These are phyloP conservation scores for Acronicta aceris DNA, from an alignment of 2,888 invertebrate species.

Conservation along the genomic window DNA sequence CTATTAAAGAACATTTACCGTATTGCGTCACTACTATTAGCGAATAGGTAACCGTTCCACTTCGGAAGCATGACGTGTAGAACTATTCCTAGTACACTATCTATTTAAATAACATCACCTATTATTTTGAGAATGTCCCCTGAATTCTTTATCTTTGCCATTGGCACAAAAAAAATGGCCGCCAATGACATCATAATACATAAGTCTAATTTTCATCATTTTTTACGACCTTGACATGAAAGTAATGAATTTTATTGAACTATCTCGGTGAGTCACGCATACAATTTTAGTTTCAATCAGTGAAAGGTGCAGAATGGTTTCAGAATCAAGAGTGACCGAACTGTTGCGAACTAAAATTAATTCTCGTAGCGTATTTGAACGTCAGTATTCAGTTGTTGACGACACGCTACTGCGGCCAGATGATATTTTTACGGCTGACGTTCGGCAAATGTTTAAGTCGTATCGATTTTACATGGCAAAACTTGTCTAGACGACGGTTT, in stretches of 20 bases:
- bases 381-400: slow-evolving; percentile 83
- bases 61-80: slow-evolving; percentile 74
- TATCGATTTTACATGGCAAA: slow-evolving; percentile 77
- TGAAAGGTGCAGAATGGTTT: slow-evolving; percentile 53
- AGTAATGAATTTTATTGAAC: slow-evolving; percentile 41
- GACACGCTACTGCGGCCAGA: slow-evolving; percentile 79
- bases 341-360: slow-evolving; percentile 79
- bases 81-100: slow-evolving; percentile 80
- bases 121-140: slow-evolving; percentile 81
- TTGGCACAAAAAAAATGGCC: slow-evolving; percentile 60
- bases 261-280: slow-evolving; percentile 43
- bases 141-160: slow-evolving; percentile 71
- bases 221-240: slow-evolving; percentile 48
- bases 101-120: slow-evolving; percentile 81
- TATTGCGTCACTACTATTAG: slow-evolving; percentile 69
- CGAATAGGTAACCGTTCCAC: slow-evolving; percentile 72
- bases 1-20: slow-evolving; percentile 57
- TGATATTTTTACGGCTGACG: slow-evolving; percentile 74
- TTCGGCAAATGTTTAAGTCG: slow-evolving; percentile 66
- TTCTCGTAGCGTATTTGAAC: slow-evolving; percentile 76
- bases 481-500: slow-evolving; percentile 59
- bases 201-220: slow-evolving; percentile 29
- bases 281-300: slow-evolving; percentile 48
- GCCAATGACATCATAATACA: slow-evolving; percentile 60
- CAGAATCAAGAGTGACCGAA: slow-evolving; percentile 66